These are phyloP conservation scores for Yponomeuta cagnagella DNA, from an alignment of 2,888 invertebrate species.

Conservation along the genomic window DNA sequence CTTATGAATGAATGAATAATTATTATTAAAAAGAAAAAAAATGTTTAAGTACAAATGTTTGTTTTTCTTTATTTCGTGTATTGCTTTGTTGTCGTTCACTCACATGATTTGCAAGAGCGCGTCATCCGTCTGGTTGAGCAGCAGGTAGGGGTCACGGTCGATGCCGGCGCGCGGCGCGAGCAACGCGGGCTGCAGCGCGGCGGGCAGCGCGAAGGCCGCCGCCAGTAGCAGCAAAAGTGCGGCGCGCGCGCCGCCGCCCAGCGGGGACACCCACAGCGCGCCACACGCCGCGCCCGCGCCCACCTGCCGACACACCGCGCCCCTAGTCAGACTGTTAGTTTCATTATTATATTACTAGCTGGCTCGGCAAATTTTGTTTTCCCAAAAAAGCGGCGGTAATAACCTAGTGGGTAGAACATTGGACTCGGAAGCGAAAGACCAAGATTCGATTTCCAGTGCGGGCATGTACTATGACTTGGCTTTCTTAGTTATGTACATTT, in stretches of 20 bases:
- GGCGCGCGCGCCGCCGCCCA: constrained; percentile 45
- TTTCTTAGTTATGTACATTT: no score
- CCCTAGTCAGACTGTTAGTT: not conserved
- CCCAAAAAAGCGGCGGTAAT: no score
- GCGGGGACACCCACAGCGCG: constrained; percentile 56
- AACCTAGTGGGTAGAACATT: no score
- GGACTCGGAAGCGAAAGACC: no score
- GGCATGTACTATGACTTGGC: no score
- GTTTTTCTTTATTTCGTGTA: no score
- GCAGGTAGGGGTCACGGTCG: constrained; percentile 50
- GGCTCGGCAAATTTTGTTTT: no score
- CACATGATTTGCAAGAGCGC: constrained; percentile 38
- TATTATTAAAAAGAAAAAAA: no score
- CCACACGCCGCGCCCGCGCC: constrained; percentile 55
- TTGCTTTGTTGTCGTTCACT: not conserved
- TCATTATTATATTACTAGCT: no score
- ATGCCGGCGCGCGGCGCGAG: constrained; percentile 32
- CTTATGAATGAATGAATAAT: no score
- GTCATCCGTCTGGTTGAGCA: constrained; percentile 42
- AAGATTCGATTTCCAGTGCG: no score
- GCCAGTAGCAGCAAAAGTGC: constrained; percentile 40
- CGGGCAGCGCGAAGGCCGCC: constrained; percentile 44
- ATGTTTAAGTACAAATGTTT: no score
- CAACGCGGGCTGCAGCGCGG: constrained; percentile 21
- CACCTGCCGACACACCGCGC: constrained; percentile 33